A percentile compares a stretch with the other conserved stretches of the same genome.
Conservation (phyloP, 2,797 vertebrate genomes). For the Orientallactaga sibirica region DNA sequence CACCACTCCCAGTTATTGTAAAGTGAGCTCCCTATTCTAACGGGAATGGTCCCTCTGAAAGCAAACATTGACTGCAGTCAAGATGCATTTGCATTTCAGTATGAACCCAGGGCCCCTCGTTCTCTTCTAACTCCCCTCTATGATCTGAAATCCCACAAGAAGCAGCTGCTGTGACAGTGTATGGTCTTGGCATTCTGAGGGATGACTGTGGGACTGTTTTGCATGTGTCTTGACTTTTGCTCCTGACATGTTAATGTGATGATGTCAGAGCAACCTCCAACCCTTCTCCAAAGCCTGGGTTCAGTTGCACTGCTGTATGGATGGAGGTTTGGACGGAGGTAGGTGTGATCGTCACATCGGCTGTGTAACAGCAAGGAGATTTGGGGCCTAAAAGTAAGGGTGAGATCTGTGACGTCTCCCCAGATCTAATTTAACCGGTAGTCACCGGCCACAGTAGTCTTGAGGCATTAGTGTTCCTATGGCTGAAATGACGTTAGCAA, state of each 20-base stretch:
- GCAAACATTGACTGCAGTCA: neutral
- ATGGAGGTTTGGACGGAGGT: neutral
- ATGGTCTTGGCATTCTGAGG: neutral
- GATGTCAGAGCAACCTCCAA: neutral
- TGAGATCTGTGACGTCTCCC: neutral
- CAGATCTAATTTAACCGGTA: neutral
- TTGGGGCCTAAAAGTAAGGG: neutral
- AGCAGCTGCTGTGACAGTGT: neutral
- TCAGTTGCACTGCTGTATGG: neutral
- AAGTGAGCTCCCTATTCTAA: slow-evolving; percentile 23
- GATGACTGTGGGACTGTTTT: slow-evolving; percentile 30
- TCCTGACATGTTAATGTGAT: neutral
- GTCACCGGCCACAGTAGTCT: neutral
- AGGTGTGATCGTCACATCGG: neutral
- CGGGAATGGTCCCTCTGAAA: neutral
- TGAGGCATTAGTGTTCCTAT: neutral
- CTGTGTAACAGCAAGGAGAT: neutral
- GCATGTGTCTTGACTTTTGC: neutral
- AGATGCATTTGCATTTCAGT: neutral
- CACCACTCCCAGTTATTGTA: neutral
- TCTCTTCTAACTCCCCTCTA: too few relatives aligned
- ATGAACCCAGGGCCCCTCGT: neutral
- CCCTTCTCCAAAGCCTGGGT: neutral
- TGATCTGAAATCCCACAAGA: neutral
- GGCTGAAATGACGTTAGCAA: neutral